A percentile compares a stretch with the other conserved stretches of the same genome.
Conservation (phyloP, 1,140 invertebrate species). For the Rhizoglyphus robini region DNA sequence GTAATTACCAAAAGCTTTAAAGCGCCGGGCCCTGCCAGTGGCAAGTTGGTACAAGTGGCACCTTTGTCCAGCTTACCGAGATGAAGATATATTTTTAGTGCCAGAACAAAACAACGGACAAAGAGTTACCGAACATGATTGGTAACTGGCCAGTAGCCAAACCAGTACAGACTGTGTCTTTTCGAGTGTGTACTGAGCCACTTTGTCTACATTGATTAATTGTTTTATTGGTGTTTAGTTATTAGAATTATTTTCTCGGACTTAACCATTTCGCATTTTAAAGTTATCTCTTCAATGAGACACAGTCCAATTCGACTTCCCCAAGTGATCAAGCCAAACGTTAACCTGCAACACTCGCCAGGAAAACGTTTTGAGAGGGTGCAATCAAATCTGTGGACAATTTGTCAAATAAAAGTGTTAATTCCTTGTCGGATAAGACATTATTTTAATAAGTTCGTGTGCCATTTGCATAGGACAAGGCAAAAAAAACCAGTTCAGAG, state of each 20-base stretch:
- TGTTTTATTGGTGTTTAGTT: background rate
- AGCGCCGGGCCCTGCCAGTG: too few species aligned
- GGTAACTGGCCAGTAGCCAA: background rate
- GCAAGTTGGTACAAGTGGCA: too few species aligned
- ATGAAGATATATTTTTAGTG: too few species aligned
- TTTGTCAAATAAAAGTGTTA: constrained; percentile 7
- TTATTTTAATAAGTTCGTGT: background rate
- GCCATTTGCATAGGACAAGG: background rate
- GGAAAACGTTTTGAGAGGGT: too few species aligned
- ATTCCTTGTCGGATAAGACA: background rate
- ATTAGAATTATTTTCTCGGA: too few species aligned
- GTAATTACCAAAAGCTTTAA: too few species aligned
- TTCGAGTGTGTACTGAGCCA: background rate
- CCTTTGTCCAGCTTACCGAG: background rate
- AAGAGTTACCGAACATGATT: background rate
- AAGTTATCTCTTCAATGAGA: background rate
- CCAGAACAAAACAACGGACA: background rate
- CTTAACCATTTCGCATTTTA: too few species aligned
- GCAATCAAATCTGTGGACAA: background rate
- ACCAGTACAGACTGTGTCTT: background rate
- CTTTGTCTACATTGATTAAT: background rate
- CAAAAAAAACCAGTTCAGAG: background rate
- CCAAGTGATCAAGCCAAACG: too few species aligned
- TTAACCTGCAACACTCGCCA: too few species aligned
- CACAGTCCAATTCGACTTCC: background rate